Evolutionary conservation across 1,140 invertebrate genomes (phyloP).

Genomic region (Procambarus virginalis): DNA sequence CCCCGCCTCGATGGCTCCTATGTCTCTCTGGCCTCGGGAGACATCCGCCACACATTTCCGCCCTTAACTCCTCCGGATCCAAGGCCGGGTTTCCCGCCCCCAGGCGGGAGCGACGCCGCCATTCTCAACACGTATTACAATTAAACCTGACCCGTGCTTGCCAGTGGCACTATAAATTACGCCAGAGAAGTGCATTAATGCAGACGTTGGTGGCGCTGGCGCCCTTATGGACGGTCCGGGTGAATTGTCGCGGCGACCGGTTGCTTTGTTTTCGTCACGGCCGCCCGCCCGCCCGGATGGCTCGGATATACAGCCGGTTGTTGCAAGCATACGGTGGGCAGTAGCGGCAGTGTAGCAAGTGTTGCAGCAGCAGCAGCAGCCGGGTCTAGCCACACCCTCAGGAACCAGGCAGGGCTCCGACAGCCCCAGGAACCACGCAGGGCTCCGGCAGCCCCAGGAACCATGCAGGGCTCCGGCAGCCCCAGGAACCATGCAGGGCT

Average conservation of each 20-base stretch:
- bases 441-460: no score
- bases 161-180: constrained; percentile 46
- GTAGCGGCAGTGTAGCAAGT: no score
- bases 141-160: constrained; percentile 50
- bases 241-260: background rate
- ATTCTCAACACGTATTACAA: constrained; percentile 58
- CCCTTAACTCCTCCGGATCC: background rate
- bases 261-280: background rate
- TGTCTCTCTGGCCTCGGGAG: background rate
- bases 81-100: background rate
- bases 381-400: no score
- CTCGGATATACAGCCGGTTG: no score
- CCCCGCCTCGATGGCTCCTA: background rate
- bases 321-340: no score
- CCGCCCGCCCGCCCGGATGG: no score
- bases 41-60: background rate
- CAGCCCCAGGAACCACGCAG: no score
- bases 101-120: background rate
- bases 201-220: constrained; percentile 40
- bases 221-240: background rate
- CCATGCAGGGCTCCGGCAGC: no score
- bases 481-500: no score
- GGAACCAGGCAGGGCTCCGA: no score
- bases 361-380: no score
- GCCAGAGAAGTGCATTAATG: constrained; percentile 48